These are phyloP conservation scores for Cyclargus thomasi DNA, from an alignment of 1,140 invertebrate species.

Conservation along the genomic window DNA sequence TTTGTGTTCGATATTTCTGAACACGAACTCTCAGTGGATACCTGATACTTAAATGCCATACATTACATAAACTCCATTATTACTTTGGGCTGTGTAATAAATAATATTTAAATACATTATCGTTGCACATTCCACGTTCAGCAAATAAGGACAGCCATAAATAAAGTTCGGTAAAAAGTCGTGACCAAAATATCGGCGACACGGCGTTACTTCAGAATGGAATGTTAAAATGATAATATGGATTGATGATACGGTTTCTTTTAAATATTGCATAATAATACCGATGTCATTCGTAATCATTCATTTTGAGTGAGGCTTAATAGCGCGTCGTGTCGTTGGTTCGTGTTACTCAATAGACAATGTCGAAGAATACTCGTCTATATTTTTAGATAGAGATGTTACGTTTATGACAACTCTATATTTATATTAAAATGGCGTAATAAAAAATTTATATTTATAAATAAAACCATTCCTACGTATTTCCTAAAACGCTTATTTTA, in stretches of 20 bases:
- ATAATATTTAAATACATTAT: not conserved
- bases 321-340: not conserved
- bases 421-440: not conserved
- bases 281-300: not conserved
- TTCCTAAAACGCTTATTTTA: not conserved
- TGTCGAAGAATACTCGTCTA: too few species aligned
- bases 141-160: not conserved
- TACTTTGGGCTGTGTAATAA: not conserved
- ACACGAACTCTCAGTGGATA: too few species aligned
- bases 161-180: not conserved
- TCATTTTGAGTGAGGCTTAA: not conserved
- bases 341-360: too few species aligned
- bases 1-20: too few species aligned
- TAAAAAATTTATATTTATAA: too few species aligned
- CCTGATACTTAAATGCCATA: not conserved
- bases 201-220: not conserved
- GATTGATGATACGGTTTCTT: not conserved
- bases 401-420: not conserved
- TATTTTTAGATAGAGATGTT: not conserved
- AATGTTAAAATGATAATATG: conserved; percentile 11
- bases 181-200: conserved; percentile 8
- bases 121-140: not conserved
- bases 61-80: not conserved
- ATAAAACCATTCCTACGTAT: not conserved
- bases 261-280: not conserved